A percentile compares a stretch with the other conserved stretches of the same genome.
These are phyloP conservation scores for Medauroidea extradentata DNA, from an alignment of 1,140 invertebrate species.

Conservation along the genomic window DNA sequence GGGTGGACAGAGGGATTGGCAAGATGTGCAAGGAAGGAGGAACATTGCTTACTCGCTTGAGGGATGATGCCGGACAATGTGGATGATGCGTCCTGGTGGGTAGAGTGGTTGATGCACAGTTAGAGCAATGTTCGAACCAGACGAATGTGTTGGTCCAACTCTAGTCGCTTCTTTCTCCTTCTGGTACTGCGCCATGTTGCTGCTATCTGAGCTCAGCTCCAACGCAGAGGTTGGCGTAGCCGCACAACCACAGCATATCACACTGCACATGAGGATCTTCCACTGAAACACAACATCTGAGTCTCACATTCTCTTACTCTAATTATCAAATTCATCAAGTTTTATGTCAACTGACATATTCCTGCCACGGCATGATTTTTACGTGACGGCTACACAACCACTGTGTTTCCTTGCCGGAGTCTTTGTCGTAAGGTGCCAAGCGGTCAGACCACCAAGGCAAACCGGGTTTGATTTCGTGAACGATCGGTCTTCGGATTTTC, in stretches of 20 bases:
- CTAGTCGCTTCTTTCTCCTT: constrained; percentile 54
- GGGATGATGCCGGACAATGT: constrained; percentile 85
- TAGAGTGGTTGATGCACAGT: constrained; percentile 78
- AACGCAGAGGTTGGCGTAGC: constrained; percentile 62
- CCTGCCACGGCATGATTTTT: too few relatives aligned
- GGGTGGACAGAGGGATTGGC: too few relatives aligned
- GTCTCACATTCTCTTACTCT: too few relatives aligned
- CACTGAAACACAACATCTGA: constrained; percentile 66
- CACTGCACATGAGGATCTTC: constrained; percentile 81
- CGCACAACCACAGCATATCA: constrained; percentile 71
- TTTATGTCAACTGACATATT: too few relatives aligned
- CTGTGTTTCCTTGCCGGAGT: too few relatives aligned
- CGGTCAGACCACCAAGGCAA: too few relatives aligned
- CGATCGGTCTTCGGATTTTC: too few relatives aligned
- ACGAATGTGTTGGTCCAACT: constrained; percentile 59
- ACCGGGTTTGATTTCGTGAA: too few relatives aligned
- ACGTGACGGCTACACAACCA: too few relatives aligned
- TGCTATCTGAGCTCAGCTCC: constrained; percentile 56
- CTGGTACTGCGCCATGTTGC: constrained; percentile 59
- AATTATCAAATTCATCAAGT: too few relatives aligned
- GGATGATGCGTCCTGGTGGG: constrained; percentile 84
- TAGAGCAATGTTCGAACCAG: constrained; percentile 66
- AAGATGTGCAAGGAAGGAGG: too few relatives aligned
- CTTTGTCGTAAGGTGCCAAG: too few relatives aligned
- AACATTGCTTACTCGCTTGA: constrained; percentile 68